These are phyloP conservation scores for Pluvianellus socialis DNA, from an alignment of 2,113 vertebrate genomes.

Conservation along the genomic window DNA sequence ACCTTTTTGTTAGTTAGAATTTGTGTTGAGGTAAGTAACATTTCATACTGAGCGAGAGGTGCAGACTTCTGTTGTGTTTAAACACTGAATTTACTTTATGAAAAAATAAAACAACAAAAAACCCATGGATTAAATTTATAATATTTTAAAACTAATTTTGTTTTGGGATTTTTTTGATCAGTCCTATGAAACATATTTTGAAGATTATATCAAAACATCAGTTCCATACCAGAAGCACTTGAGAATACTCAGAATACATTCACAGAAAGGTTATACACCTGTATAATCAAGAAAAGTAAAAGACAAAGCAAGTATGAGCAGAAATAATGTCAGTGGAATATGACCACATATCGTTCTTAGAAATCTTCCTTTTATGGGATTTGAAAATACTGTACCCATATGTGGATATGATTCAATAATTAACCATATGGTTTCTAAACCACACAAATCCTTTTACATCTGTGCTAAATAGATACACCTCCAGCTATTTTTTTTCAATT, in stretches of 20 bases:
- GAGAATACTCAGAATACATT: neutral
- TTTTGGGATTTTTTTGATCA: neutral
- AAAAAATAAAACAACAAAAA: neutral
- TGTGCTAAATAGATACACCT: neutral
- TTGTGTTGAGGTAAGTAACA: neutral
- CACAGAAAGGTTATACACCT: neutral
- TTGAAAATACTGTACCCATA: neutral
- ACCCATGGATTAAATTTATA: neutral
- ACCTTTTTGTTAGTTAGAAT: neutral
- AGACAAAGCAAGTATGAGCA: rapidly evolving
- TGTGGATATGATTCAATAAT: neutral
- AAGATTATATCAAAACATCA: neutral
- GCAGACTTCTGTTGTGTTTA: neutral
- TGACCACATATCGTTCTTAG: neutral
- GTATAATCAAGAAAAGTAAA: neutral
- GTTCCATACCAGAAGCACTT: neutral
- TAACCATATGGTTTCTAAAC: neutral
- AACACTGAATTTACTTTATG: neutral
- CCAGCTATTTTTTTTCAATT: neutral
- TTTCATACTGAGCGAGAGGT: neutral
- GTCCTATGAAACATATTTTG: neutral
- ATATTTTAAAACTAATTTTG: neutral
- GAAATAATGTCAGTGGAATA: neutral
- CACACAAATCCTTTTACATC: neutral
- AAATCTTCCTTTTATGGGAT: neutral